Percentiles rank a stretch among this genome's conserved stretches.
These are phyloP conservation scores for Lycodopsis pacificus DNA, from an alignment of 2,797 vertebrate genomes.

Conservation along the genomic window DNA sequence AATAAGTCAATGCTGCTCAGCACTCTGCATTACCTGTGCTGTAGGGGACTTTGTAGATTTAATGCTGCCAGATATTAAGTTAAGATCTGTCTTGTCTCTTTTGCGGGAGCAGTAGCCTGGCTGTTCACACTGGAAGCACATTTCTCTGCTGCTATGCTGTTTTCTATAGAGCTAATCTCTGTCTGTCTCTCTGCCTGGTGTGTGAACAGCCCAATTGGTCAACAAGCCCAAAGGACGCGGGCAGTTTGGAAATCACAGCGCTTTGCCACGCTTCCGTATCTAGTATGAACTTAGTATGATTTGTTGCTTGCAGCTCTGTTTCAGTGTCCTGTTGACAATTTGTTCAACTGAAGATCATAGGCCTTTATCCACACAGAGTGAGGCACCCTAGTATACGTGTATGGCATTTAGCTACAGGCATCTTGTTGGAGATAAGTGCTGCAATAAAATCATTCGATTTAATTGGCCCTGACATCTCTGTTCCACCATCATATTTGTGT, in stretches of 20 bases:
- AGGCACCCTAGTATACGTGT: constrained; percentile 20
- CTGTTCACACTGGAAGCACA: neutral
- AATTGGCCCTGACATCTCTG: constrained; percentile 53
- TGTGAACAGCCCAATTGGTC: neutral
- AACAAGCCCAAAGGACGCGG: too few relatives aligned
- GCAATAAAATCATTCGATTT: constrained; percentile 44
- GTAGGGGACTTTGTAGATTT: too few relatives aligned
- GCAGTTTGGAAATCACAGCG: too few relatives aligned
- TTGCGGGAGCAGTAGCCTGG: neutral
- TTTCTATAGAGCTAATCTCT: neutral
- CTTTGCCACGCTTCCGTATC: too few relatives aligned
- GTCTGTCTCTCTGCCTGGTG: neutral
- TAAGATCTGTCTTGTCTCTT: too few relatives aligned
- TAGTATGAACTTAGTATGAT: neutral
- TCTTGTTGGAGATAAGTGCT: constrained; percentile 35
- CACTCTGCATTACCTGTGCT: too few relatives aligned
- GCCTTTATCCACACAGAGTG: constrained; percentile 22
- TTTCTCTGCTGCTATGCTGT: neutral
- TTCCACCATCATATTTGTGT: constrained; percentile 46
- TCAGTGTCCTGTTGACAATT: neutral
- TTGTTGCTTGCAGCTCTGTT: constrained; percentile 1
- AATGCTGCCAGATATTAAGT: too few relatives aligned
- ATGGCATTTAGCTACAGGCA: constrained; percentile 37
- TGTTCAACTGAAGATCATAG: constrained; percentile 10
- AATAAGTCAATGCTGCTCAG: too few relatives aligned